phyloP scores from a whole-genome alignment of 2,113 vertebrate genomes.

The Petroica traversi region DNA sequence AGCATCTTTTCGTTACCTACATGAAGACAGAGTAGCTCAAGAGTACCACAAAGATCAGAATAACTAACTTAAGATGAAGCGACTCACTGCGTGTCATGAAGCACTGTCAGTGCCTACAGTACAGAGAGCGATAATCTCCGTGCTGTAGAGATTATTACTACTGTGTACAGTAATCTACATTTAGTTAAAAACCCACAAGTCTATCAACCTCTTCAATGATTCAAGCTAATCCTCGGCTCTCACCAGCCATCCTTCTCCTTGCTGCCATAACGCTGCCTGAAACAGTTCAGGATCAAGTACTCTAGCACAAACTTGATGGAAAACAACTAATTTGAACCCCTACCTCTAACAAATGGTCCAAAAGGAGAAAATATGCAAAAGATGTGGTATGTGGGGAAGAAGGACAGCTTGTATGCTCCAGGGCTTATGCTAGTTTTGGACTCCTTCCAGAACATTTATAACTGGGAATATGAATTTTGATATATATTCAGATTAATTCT shows the following conservation, averaged over 20 bases:
- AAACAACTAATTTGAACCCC: background rate
- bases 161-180: background rate
- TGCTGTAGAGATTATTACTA: background rate
- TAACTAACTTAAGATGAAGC: background rate
- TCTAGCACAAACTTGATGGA: background rate
- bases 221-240: background rate
- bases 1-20: background rate
- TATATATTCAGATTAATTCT: background rate
- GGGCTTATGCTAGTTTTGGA: background rate
- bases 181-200: background rate
- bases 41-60: background rate
- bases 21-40: background rate
- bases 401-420: background rate
- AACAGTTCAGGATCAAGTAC: background rate
- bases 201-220: background rate
- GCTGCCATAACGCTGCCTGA: background rate
- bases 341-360: background rate
- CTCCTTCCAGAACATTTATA: background rate
- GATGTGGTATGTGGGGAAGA: background rate
- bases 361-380: background rate
- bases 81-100: accelerated
- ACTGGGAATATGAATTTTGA: background rate
- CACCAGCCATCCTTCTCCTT: background rate
- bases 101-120: background rate
- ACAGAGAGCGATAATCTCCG: background rate